Percentiles rank a stretch among this genome's conserved stretches.
phyloP scores from a whole-genome alignment of 2,888 invertebrate genomes.

The Troides helena region DNA sequence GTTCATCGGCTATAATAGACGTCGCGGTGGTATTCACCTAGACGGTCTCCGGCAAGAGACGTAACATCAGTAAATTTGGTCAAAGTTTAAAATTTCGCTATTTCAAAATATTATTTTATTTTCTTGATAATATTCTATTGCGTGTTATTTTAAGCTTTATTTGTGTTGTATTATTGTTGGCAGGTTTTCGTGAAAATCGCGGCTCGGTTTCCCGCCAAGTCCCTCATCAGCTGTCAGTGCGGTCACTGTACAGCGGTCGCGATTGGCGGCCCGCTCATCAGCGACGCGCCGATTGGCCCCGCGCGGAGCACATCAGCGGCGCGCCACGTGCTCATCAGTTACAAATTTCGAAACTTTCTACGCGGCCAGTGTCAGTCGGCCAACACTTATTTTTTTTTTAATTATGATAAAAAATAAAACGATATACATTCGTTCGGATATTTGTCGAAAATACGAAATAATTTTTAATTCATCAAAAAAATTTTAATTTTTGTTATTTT shows the following conservation, averaged over 20 bases:
- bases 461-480: neutral
- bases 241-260: conserved; percentile 66
- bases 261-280: conserved; percentile 69
- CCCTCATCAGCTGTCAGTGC: conserved; percentile 73
- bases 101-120: too few relatives aligned
- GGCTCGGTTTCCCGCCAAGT: conserved; percentile 39
- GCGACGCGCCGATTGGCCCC: conserved; percentile 54
- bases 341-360: conserved; percentile 63
- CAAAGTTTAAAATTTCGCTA: too few relatives aligned
- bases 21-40: too few relatives aligned
- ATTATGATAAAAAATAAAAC: neutral
- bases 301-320: conserved; percentile 71
- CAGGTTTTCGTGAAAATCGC: conserved; percentile 11
- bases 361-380: conserved; percentile 32
- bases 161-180: too few relatives aligned
- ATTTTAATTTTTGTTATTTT: neutral
- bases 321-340: conserved; percentile 77
- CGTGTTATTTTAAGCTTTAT: too few relatives aligned
- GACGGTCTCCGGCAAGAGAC: too few relatives aligned
- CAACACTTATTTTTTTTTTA: neutral
- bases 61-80: too few relatives aligned
- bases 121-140: too few relatives aligned
- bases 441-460: neutral
- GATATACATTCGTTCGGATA: neutral
- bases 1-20: too few relatives aligned